These are phyloP conservation scores for Chaetodon trifascialis DNA, from an alignment of 2,113 vertebrate genomes.

Conservation along the genomic window DNA sequence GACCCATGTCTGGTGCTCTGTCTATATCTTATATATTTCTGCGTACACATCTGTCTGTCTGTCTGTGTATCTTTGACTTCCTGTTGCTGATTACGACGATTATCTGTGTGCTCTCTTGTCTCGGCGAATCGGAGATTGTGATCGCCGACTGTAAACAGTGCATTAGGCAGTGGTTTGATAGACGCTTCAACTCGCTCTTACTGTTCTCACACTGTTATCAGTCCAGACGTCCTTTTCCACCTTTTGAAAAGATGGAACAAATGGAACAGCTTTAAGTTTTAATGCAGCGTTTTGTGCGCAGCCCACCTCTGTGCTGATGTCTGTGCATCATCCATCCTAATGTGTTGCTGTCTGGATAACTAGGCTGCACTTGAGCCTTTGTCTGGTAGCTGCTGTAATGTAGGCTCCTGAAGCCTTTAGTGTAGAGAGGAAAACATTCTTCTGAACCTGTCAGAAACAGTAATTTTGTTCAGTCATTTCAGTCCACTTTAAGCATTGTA, in stretches of 20 bases:
- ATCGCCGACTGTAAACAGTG: not conserved
- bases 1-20: not conserved
- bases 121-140: not conserved
- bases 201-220: not conserved
- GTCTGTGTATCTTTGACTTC: not conserved
- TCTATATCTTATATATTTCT: not conserved
- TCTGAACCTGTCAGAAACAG: not conserved
- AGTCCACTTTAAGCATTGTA: not conserved
- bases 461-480: not conserved
- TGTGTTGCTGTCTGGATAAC: conserved; percentile 21
- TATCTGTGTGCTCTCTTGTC: not conserved
- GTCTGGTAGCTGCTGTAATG: not conserved
- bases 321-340: conserved; percentile 12
- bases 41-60: not conserved
- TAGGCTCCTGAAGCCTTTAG: not conserved
- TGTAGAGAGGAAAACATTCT: not conserved
- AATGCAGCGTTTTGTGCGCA: conserved; percentile 14
- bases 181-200: conserved; percentile 3
- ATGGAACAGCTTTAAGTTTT: conserved; percentile 23
- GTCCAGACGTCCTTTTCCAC: not conserved
- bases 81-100: not conserved
- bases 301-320: not conserved
- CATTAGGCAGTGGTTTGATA: conserved; percentile 11
- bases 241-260: conserved; percentile 26
- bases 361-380: not conserved